phyloP scores from a whole-genome alignment of 1,140 invertebrate species.

The Penaeus indicus region DNA sequence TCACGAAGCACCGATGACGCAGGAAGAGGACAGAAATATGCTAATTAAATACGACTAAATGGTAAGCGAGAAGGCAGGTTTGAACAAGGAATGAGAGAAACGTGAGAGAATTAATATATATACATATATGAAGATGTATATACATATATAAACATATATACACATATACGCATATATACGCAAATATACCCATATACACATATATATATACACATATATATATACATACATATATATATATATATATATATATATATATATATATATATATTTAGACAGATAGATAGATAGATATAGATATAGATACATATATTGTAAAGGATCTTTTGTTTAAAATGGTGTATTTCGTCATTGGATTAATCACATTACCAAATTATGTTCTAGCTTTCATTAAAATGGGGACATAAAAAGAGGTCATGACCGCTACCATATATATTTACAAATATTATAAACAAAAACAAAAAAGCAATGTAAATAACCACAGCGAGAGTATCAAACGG shows the following conservation, averaged over 20 bases:
- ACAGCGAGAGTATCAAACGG: no score
- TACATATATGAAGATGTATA: background rate
- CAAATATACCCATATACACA: background rate
- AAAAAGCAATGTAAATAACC: no score
- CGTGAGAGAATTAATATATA: background rate
- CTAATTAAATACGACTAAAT: no score
- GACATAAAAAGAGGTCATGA: background rate
- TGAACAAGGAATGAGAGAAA: background rate
- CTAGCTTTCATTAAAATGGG: no score
- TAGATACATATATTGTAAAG: background rate
- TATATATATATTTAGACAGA: background rate
- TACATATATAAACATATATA: background rate
- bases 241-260: background rate
- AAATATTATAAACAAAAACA: no score
- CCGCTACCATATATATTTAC: no score
- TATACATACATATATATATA: conserved; percentile 2
- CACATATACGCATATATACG: background rate
- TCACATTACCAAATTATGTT: no score
- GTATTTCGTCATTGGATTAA: no score
- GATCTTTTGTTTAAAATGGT: no score
- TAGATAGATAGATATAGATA: background rate
- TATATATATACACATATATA: background rate
- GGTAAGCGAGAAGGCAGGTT: no score
- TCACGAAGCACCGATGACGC: no score
- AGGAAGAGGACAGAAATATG: no score